phyloP scores from a whole-genome alignment of 1,140 invertebrate genomes.

The Drosophila micromelanica region DNA sequence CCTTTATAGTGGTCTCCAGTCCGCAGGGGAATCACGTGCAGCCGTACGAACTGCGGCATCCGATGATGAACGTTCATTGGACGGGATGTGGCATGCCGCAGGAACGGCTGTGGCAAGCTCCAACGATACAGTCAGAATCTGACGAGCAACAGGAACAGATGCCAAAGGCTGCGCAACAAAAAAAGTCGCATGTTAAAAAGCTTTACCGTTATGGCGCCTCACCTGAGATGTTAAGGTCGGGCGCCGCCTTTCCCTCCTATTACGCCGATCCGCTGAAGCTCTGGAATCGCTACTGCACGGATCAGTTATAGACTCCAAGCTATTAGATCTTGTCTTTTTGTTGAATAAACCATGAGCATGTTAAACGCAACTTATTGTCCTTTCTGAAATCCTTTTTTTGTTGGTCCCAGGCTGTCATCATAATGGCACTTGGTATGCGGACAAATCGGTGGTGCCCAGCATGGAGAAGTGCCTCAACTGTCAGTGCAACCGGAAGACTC shows the following conservation, averaged over 20 bases:
- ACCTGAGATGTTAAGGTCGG: conserved; percentile 24
- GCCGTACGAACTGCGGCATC: conserved; percentile 3
- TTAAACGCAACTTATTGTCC: background rate
- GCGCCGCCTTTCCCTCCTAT: conserved; percentile 25
- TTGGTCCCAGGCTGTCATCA: conserved; percentile 87
- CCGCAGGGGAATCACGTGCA: conserved; percentile 17
- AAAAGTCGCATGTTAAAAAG: background rate
- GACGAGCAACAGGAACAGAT: background rate
- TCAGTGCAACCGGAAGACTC: conserved; percentile 88
- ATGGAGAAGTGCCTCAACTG: conserved; percentile 91
- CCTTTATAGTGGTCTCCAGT: conserved; percentile 4
- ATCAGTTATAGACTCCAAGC: background rate
- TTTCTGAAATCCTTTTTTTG: no score
- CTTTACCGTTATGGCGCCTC: conserved; percentile 31
- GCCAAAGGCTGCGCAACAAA: background rate
- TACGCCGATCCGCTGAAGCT: conserved; percentile 6
- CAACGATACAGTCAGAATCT: no score
- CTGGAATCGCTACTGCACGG: background rate
- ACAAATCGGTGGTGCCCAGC: conserved; percentile 88
- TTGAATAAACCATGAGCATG: conserved; percentile 23
- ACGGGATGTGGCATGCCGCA: background rate
- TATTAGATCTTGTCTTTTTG: background rate
- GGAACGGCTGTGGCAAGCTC: background rate
- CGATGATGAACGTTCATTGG: background rate
- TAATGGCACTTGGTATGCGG: conserved; percentile 87